Conservation (phyloP, 2,888 invertebrate species). For the Tetropium fuscum region DNA sequence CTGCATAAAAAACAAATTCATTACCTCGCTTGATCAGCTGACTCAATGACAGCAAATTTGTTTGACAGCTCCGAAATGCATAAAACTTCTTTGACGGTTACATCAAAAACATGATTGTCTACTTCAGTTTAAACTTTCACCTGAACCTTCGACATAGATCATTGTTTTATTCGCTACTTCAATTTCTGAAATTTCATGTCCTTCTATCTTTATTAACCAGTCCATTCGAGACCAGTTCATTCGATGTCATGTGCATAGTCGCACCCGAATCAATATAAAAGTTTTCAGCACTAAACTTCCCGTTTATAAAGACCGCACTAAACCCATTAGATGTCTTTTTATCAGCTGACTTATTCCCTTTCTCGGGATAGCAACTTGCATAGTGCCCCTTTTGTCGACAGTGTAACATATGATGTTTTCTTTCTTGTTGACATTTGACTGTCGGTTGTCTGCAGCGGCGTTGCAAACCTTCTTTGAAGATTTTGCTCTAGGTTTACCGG, state of each 20-base stretch:
- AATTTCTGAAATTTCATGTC: constrained; percentile 32
- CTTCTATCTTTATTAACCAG: constrained; percentile 29
- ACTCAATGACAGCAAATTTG: constrained; percentile 45
- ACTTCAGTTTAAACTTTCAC: constrained; percentile 39
- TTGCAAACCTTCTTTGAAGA: not conserved
- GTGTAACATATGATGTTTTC: constrained; percentile 36
- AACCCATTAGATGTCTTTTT: constrained; percentile 32
- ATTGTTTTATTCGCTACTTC: constrained; percentile 37
- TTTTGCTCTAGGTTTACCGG: not conserved
- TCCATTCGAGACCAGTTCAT: not conserved
- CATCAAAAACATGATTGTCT: constrained; percentile 18
- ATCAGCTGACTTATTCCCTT: too few relatives aligned
- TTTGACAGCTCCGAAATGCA: constrained; percentile 44
- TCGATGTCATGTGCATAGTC: constrained; percentile 40
- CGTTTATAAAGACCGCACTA: constrained; percentile 42
- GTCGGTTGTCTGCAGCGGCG: too few relatives aligned
- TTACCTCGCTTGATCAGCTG: constrained; percentile 42
- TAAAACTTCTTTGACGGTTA: constrained; percentile 35
- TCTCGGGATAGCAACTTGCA: too few relatives aligned
- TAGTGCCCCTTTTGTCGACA: constrained; percentile 43
- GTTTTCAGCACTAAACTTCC: constrained; percentile 17
- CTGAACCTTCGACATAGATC: constrained; percentile 38
- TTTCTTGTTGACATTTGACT: too few relatives aligned
- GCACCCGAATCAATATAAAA: constrained; percentile 46
- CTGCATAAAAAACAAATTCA: constrained; percentile 33